Evolutionary conservation across 2,797 vertebrate species (phyloP), one percentile per base, ranked within the genome.

Genomic region (Kryptolebias ocellatus): DNA sequence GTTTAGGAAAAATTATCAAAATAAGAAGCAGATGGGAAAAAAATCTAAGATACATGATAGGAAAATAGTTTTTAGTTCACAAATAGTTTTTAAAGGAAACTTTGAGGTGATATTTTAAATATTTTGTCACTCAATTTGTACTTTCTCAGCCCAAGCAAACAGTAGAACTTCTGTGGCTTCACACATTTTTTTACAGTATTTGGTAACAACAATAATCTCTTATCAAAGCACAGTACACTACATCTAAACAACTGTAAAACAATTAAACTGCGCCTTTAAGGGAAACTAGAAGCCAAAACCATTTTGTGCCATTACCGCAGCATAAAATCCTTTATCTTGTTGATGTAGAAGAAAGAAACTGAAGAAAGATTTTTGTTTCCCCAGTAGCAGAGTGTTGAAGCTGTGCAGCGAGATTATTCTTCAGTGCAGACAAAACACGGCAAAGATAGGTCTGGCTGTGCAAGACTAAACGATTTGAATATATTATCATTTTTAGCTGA

Each of bases 281-380:
- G 39, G 17, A 46, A 31, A 64, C 11, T 34, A 12, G 1, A 29
- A 27, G 12, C 53, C 5, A 46, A 47, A 27, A 14, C 29, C 5
- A 4, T 27, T 50, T 50, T 57, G 16, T 50, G 14, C 1, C 15
- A 17, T 49, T 37, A 49, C 2, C 20, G 37, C n/a, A 45, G 3
- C 39, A 37, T 14, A 17, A 39, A 54, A 11, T 24, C 27, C 31
- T 17, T 56, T 64, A 12, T 46, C n/a, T 37, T 29, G 50, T 53
- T 53, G 27, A 14, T 18, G 37, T 18, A 29, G 50, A 53, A 14
- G 17, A 64, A n/a, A 11, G 16, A 28, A n/a, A 44, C 24, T 12
- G 20, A 51, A 53, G 12, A 64, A 17, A 53, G 2, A 28, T 31
- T 51, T 62, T 11, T 63, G 37, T 63, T 53, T 45, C 57, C 42